Conservation (phyloP, 2,797 vertebrate species). For the Pelodytes ibericus region DNA sequence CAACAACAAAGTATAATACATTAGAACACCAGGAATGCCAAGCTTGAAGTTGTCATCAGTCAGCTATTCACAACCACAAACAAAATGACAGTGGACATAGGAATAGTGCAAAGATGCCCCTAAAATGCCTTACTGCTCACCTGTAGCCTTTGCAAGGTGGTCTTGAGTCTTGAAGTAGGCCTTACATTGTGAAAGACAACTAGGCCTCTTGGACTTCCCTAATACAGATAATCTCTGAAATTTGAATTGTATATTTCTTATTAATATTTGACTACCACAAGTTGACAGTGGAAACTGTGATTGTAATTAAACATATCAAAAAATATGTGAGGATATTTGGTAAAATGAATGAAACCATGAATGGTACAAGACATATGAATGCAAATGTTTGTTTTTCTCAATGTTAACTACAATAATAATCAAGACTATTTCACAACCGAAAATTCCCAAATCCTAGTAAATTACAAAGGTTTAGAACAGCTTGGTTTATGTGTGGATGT, state of each 20-base stretch:
- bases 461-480: too few species aligned
- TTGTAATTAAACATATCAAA: not conserved
- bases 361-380: not conserved
- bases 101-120: slow-evolving; percentile 65
- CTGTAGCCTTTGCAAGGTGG: slow-evolving; percentile 65
- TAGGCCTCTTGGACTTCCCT: slow-evolving; percentile 69
- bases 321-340: not conserved
- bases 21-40: slow-evolving; percentile 38
- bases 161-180: slow-evolving; percentile 72
- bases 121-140: slow-evolving; percentile 75
- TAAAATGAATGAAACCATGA: not conserved
- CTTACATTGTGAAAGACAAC: slow-evolving; percentile 74
- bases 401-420: too few species aligned
- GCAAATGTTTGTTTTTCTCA: too few species aligned
- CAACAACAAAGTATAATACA: slow-evolving; percentile 83
- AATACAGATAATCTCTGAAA: slow-evolving; percentile 15
- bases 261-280: not conserved
- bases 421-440: too few species aligned
- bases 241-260: slow-evolving; percentile 3
- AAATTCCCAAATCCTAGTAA: too few species aligned
- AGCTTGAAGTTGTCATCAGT: slow-evolving; percentile 54
- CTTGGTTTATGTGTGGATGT: too few species aligned
- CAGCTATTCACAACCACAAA: slow-evolving; percentile 64
- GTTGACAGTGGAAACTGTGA: not conserved
- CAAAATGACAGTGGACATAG: slow-evolving; percentile 70